Percentiles rank a stretch among this genome's conserved stretches.
Evolutionary conservation across 2,888 invertebrate genomes (phyloP).

Genomic region (Agrypnus murinus): DNA sequence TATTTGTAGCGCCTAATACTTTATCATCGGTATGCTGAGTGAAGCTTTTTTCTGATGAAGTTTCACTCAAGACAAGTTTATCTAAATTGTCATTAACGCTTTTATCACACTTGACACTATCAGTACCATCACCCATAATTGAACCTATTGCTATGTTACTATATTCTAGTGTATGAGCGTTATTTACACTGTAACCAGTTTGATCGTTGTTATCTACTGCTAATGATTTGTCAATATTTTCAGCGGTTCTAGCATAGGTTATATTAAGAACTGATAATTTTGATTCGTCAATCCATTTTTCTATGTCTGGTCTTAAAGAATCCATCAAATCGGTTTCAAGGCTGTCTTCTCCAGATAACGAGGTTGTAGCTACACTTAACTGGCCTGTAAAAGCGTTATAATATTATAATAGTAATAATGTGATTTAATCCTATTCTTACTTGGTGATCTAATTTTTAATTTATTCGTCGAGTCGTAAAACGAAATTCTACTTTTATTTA

Average conservation of each 20-base stretch:
- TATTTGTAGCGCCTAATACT: slow-evolving; percentile 44
- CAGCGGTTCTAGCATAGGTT: slow-evolving; percentile 55
- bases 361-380: slow-evolving; percentile 69
- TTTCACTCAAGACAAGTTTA: slow-evolving; percentile 62
- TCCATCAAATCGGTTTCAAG: slow-evolving; percentile 68
- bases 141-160: slow-evolving; percentile 59
- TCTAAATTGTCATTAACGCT: slow-evolving; percentile 63
- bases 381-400: slow-evolving; percentile 71
- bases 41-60: slow-evolving; percentile 67
- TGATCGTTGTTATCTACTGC: background rate
- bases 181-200: background rate
- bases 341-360: slow-evolving; percentile 66
- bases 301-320: slow-evolving; percentile 65
- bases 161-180: slow-evolving; percentile 52
- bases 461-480: slow-evolving; percentile 66
- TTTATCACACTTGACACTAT: slow-evolving; percentile 55
- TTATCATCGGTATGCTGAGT: slow-evolving; percentile 60
- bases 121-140: slow-evolving; percentile 53
- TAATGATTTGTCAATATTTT: slow-evolving; percentile 19
- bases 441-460: slow-evolving; percentile 73
- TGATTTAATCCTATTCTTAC: too few species aligned
- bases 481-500: slow-evolving; percentile 69
- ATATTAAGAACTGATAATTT: slow-evolving; percentile 65
- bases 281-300: slow-evolving; percentile 69
- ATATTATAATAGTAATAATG: too few species aligned